Base-by-base conservation (phyloP, 2,113 vertebrate genomes). In the Probosciger aterrimus region DNA sequence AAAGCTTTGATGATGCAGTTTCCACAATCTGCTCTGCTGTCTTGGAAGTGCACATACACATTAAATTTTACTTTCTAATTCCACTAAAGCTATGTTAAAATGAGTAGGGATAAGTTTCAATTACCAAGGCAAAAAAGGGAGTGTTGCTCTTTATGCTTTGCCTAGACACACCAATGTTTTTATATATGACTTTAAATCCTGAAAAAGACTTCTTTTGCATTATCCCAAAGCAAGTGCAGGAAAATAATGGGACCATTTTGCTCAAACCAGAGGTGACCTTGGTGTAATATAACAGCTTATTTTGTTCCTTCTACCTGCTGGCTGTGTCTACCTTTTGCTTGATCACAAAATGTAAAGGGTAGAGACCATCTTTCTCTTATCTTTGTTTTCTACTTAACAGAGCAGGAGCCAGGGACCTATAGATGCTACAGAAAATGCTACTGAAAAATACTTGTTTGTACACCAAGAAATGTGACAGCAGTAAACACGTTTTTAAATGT, bases 401-500 rank as follows among this genome's bases (percentile, higher is more conserved):
- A 82, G 44, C 47, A 78, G 64, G 55, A 86, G 39, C 30, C 62
- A 92, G 39, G 17, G 24, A 7, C 15, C 67, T 88, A 52, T 88
- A 60, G 15, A 64, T 37, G 25, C 75, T 76, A n/a, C 47, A 85
- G 30, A 82, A 96, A 95, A 92, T 65, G 28, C 12, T 62, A 52
- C 49, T 37, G 68, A 78, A 90, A 91, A 92, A 71, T 9, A 60
- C 52, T 60, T 86, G 18, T 79, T 92, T 73, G 31, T 17, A 74
- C 76, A 93, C 67, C 50, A 91, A 88, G 60, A 96, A 95, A 92
- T 55, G 31, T 85, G 83, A 67, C 70, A 94, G 62, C 30, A 87
- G 52, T 82, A 89, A 92, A 82, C 59, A 94, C 33, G 65, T 94
- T 95, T 94, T 87, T 19, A 84, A 91, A 65, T 65, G 83, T 93